phyloP scores from a whole-genome alignment of 2,888 invertebrate genomes.

The Oligia fasciuncula region DNA sequence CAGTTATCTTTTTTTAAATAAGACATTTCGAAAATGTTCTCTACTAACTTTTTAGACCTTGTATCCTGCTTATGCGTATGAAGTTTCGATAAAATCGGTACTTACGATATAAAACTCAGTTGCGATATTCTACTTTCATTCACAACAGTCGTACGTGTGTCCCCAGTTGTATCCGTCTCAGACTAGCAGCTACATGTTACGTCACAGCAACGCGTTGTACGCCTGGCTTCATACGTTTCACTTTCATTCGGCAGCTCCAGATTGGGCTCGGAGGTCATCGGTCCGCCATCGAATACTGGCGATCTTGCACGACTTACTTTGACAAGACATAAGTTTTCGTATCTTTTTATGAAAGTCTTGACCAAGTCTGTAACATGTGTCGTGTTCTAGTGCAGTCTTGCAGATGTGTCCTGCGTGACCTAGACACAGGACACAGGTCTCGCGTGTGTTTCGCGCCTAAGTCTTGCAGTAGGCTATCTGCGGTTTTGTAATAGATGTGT shows the following conservation, averaged over 20 bases:
- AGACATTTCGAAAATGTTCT: too few relatives aligned
- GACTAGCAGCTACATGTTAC: slow-evolving; percentile 1
- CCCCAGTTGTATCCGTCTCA: slow-evolving; percentile 1
- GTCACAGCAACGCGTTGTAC: slow-evolving; percentile 3
- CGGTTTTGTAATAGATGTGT: slow-evolving; percentile 36
- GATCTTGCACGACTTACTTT: not conserved
- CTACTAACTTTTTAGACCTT: too few relatives aligned
- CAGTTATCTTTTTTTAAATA: too few relatives aligned
- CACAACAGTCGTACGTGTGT: not conserved
- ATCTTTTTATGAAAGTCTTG: slow-evolving; percentile 4
- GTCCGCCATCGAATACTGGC: slow-evolving; percentile 4
- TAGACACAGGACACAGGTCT: not conserved
- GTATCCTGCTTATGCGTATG: too few relatives aligned
- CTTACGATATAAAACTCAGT: not conserved
- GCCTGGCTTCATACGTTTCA: slow-evolving; percentile 38
- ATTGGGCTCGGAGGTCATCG: slow-evolving; percentile 36
- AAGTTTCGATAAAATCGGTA: too few relatives aligned
- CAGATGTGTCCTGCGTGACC: slow-evolving; percentile 29
- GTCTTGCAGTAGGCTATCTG: not conserved
- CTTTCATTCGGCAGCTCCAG: slow-evolving; percentile 41
- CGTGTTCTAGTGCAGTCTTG: not conserved
- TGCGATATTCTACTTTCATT: not conserved
- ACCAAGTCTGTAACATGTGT: not conserved
- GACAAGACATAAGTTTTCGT: not conserved
- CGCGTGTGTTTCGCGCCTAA: too few relatives aligned